Evolutionary conservation across 1,140 invertebrate genomes (phyloP).

Genomic region (Alviniconcha marisindica): DNA sequence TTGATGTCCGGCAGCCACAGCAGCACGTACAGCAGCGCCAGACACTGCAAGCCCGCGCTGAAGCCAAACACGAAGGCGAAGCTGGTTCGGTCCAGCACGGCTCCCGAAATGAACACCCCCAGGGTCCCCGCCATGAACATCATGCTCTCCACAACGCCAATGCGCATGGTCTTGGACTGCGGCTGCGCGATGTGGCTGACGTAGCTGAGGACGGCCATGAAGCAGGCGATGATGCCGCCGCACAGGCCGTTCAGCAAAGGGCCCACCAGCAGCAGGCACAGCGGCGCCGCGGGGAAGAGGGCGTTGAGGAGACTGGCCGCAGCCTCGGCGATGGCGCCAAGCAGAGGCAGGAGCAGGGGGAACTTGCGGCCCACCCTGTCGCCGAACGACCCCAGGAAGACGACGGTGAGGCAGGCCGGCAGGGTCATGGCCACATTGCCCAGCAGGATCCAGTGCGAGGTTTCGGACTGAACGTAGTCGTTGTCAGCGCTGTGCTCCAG

Average conservation of each 20-base stretch:
- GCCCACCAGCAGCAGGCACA: conserved; percentile 73
- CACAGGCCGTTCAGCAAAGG: conserved; percentile 79
- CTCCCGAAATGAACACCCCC: conserved; percentile 75
- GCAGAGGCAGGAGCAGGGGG: conserved; percentile 88
- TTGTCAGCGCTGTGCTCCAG: conserved; percentile 57
- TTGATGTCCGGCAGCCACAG: conserved; percentile 67
- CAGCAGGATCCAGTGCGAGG: conserved; percentile 75
- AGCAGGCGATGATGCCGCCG: conserved; percentile 91
- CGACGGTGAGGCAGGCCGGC: conserved; percentile 73
- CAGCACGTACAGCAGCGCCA: conserved; percentile 73
- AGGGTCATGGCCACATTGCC: conserved; percentile 74
- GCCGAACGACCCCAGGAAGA: conserved; percentile 81
- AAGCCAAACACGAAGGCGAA: conserved; percentile 71
- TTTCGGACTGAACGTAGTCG: conserved; percentile 70
- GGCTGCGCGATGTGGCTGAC: conserved; percentile 90
- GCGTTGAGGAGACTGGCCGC: conserved; percentile 87
- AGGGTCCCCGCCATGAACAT: conserved; percentile 76
- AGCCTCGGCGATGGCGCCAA: conserved; percentile 87
- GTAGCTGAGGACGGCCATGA: conserved; percentile 93
- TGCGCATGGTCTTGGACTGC: conserved; percentile 87
- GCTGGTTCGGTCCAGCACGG: conserved; percentile 71
- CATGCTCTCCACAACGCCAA: conserved; percentile 86
- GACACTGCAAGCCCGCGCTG: conserved; percentile 62
- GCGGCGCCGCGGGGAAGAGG: conserved; percentile 67
- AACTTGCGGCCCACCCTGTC: conserved; percentile 88